Percentiles rank a stretch among this genome's conserved stretches.
Conservation (phyloP, 1,140 invertebrate genomes). For the Hyphantria cunea region DNA sequence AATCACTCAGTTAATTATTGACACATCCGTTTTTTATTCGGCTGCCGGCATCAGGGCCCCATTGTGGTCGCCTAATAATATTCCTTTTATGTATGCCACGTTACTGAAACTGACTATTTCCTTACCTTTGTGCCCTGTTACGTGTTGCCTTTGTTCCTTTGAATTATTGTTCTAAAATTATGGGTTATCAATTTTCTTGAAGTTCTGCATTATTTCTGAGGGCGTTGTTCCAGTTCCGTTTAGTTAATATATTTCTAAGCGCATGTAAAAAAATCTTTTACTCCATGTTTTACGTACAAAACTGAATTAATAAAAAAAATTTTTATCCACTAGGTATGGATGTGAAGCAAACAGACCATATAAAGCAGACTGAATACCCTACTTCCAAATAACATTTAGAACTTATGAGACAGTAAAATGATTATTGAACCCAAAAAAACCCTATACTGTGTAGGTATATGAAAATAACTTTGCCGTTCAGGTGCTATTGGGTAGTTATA, state of each 20-base stretch:
- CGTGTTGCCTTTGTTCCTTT: conserved; percentile 44
- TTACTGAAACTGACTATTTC: conserved; percentile 67
- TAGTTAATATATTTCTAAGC: no score
- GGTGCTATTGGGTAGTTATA: conserved; percentile 8
- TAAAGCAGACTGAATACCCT: no score
- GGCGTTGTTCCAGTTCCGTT: no score
- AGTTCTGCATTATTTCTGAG: background rate
- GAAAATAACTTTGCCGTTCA: background rate
- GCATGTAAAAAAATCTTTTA: no score
- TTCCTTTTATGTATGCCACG: conserved; percentile 61
- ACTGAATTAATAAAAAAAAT: no score
- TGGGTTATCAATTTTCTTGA: conserved; percentile 65
- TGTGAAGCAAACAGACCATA: no score
- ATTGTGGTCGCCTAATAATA: conserved; percentile 65
- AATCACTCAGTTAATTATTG: conserved; percentile 78
- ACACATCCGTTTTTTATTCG: conserved; percentile 77
- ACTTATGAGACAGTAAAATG: background rate
- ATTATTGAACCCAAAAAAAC: background rate
- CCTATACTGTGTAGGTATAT: no score
- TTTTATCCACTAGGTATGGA: no score
- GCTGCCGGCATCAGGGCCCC: conserved; percentile 42
- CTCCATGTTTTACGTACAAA: no score
- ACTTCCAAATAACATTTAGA: no score
- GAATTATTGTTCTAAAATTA: conserved; percentile 59
- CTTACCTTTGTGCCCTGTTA: conserved; percentile 62